Percentiles rank a stretch among this genome's conserved stretches.
These are phyloP conservation scores for Trimorus sp. DNA, from an alignment of 2,888 invertebrate species.

Conservation along the genomic window DNA sequence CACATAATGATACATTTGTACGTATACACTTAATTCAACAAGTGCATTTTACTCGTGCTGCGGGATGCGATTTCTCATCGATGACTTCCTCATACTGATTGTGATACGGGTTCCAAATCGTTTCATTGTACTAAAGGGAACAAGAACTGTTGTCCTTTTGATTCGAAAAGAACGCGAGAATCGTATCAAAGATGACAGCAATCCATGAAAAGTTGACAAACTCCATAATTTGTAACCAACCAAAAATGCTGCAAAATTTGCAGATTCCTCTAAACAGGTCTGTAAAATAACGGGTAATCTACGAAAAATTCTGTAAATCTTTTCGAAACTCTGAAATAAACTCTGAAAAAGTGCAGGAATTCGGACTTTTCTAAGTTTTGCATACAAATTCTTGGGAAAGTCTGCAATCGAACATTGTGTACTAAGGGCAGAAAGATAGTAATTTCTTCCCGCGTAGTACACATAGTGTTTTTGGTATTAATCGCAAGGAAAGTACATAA, in stretches of 20 bases:
- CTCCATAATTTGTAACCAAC: neutral
- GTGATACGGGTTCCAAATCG: constrained; percentile 52
- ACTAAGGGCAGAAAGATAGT: no score
- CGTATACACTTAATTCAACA: constrained; percentile 67
- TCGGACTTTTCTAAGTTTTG: no score
- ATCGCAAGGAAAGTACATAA: no score
- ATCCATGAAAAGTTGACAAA: neutral
- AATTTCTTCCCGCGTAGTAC: no score
- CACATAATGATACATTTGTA: constrained; percentile 65
- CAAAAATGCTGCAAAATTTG: no score
- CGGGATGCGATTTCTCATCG: constrained; percentile 45
- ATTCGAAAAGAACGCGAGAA: neutral
- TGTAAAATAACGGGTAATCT: no score
- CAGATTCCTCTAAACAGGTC: neutral
- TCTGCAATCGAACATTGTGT: no score
- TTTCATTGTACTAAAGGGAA: constrained; percentile 15
- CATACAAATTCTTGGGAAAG: no score
- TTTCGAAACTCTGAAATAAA: neutral
- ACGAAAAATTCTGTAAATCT: neutral
- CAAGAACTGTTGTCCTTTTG: constrained; percentile 26
- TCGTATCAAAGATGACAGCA: no score
- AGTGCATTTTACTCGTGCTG: constrained; percentile 68
- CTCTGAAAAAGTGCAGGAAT: neutral
- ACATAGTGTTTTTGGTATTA: no score
- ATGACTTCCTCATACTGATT: constrained; percentile 46